These are phyloP conservation scores for Petroica traversi DNA, from an alignment of 2,113 vertebrate genomes.

Conservation along the genomic window DNA sequence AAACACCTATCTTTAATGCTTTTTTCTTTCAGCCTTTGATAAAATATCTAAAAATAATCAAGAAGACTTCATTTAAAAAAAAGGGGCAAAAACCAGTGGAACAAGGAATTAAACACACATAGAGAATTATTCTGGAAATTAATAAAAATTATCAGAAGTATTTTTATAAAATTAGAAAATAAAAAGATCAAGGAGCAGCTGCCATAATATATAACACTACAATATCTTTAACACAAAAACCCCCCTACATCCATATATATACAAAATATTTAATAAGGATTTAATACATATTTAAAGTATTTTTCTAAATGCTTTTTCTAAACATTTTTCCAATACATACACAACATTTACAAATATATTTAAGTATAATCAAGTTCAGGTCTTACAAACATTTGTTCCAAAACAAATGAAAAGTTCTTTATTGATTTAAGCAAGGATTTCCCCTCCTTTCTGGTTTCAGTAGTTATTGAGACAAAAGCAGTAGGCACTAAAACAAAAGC, in stretches of 20 bases:
- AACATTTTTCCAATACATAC: background rate
- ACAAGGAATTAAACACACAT: background rate
- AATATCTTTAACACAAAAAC: background rate
- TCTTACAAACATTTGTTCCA: background rate
- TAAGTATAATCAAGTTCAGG: background rate
- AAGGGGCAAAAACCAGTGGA: background rate
- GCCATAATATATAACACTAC: background rate
- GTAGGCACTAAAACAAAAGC: background rate
- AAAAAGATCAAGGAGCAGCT: background rate
- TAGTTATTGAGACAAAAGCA: background rate
- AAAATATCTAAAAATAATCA: background rate
- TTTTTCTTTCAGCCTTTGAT: background rate
- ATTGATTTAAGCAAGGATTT: background rate
- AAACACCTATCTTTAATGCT: background rate
- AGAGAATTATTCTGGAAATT: background rate
- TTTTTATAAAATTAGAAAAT: background rate
- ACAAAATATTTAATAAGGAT: background rate
- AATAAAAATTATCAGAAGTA: background rate
- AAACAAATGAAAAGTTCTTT: background rate
- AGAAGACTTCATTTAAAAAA: background rate
- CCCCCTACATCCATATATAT: fast-evolving
- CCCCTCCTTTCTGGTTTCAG: background rate
- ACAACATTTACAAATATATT: background rate
- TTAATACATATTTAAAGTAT: background rate
- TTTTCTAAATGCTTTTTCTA: background rate